phyloP scores from a whole-genome alignment of 2,113 vertebrate genomes.

The Rissa tridactyla region DNA sequence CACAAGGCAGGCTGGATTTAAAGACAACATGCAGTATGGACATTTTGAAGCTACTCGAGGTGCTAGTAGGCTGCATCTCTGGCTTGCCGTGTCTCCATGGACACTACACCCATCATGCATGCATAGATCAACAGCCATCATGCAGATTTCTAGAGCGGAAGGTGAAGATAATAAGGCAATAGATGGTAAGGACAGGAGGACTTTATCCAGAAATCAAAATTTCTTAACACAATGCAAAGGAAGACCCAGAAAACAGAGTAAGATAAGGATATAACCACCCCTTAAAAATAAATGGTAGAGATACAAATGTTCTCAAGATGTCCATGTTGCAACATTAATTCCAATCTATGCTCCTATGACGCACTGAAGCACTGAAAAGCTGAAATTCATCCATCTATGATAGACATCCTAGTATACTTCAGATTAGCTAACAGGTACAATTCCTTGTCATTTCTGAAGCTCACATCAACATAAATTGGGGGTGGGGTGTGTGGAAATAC shows the following conservation, averaged over 20 bases:
- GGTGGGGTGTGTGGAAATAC: background rate
- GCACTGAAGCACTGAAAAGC: background rate
- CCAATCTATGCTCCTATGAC: background rate
- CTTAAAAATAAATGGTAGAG: background rate
- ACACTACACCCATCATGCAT: rapidly evolving
- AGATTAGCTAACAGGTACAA: background rate
- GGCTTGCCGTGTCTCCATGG: rapidly evolving
- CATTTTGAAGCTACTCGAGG: background rate
- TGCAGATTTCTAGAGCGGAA: background rate
- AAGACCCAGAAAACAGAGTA: background rate
- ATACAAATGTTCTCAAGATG: background rate
- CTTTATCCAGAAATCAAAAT: background rate
- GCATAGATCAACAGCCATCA: too few species aligned
- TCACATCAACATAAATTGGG: background rate
- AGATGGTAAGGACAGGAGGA: background rate
- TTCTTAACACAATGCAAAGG: background rate
- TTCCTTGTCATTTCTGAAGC: background rate
- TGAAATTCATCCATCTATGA: background rate
- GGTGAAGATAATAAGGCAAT: background rate
- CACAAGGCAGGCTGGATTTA: background rate
- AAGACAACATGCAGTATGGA: rapidly evolving
- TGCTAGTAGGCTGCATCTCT: rapidly evolving
- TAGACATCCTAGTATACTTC: background rate
- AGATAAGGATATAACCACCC: background rate
- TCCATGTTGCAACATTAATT: background rate